Evolutionary conservation across 2,113 vertebrate genomes (phyloP), one percentile per base, ranked within the genome.

Genomic region (Phycodurus eques): DNA sequence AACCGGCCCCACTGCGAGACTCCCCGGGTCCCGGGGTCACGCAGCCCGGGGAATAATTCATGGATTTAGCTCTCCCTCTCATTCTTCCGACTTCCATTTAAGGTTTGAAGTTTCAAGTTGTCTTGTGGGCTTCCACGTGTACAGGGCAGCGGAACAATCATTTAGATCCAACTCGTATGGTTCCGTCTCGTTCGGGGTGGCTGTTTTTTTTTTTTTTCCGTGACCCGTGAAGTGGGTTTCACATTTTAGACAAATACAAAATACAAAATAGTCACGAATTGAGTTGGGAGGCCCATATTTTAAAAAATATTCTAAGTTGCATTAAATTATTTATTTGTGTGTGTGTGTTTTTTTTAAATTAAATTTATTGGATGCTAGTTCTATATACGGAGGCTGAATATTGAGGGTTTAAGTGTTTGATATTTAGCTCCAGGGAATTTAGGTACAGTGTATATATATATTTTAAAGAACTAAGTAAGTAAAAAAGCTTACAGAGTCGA

Each of bases 11-110:
- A 56, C 47, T 11, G 71, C 22, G 70, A 67, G 49, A 66, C 73
- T 68, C 72, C 43, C 63, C 39, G 74, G 70, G 67, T 75, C 53
- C 73, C 31, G 14, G 70, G 84, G 80, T 88, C 83, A 83, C 60
- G 31, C 73, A 68, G 54, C 73, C 72, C 53, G 49, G 49, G 65
- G 60, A 77, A 51, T 67, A 19, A 31, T 27, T 53, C 68, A 73
- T 73, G 49, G 74, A 75, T 75, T 73, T n/a, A 56, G 15, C 9
- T 2, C 7, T 20, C 19, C 13, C 11, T 17, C 43, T 68, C 49
- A 19, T 20, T 20, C 12, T 14, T 7, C 27, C 5, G 5, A 39
- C 66, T 68, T 47, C 64, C 64, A 66, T 66, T 46, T 66, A 47
- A 66, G n/a, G 35, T 66, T 66, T 47, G 27, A 14, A 47, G n/a